A percentile compares a stretch with the other conserved stretches of the same genome.
Conservation (phyloP, 2,797 vertebrate genomes). For the Schizothorax lantsangensis region DNA sequence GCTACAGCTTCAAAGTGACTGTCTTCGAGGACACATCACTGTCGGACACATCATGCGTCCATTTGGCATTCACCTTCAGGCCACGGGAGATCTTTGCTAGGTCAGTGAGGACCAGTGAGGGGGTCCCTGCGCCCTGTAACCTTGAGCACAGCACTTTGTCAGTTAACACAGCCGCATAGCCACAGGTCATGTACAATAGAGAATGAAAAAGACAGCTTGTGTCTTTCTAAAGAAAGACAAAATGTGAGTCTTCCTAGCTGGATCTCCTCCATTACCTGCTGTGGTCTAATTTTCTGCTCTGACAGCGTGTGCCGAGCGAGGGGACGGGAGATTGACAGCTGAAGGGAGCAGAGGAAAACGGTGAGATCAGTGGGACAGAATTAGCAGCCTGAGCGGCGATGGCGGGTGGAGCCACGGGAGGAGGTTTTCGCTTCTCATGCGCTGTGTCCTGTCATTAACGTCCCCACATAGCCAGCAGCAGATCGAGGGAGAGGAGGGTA, state of each 20-base stretch:
- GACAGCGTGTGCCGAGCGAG: conserved; percentile 39
- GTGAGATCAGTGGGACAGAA: conserved; percentile 23
- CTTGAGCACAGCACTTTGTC: conserved; percentile 28
- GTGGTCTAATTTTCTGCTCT: conserved; percentile 62
- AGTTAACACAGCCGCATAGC: conserved; percentile 11
- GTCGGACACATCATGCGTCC: conserved; percentile 7
- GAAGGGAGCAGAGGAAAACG: conserved; percentile 43
- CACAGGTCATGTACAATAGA: conserved; percentile 11
- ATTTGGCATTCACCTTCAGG: conserved; percentile 40
- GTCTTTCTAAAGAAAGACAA: conserved; percentile 37
- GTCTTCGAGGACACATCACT: not conserved
- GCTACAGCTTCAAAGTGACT: not conserved
- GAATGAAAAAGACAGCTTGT: conserved; percentile 29
- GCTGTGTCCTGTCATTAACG: conserved; percentile 56
- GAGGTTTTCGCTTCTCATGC: conserved; percentile 47
- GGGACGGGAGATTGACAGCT: conserved; percentile 39
- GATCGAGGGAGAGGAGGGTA: conserved; percentile 29
- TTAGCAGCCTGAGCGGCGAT: conserved; percentile 37
- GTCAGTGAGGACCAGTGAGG: conserved; percentile 7
- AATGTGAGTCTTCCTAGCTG: conserved; percentile 24
- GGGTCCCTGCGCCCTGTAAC: conserved; percentile 23
- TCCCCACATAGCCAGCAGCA: conserved; percentile 41
- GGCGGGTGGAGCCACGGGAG: conserved; percentile 45
- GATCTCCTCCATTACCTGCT: conserved; percentile 61
- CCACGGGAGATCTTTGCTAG: not conserved